Conservation (phyloP, 53 echinoderm and acorn worm species). For the Arbacia lixula region DNA sequence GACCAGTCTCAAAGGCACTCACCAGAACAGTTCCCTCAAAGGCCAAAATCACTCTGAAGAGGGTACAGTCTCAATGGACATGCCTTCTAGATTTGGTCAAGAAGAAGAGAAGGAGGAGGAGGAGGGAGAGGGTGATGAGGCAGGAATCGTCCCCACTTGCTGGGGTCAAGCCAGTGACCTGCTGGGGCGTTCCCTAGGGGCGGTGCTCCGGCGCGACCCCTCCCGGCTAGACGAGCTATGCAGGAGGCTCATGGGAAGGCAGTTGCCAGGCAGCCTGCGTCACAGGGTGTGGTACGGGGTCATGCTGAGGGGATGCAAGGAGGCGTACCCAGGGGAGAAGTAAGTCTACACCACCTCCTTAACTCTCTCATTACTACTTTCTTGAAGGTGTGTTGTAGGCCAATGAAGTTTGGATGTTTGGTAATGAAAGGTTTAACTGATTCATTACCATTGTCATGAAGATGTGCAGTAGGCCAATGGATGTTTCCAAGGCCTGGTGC, state of each 20-base stretch:
- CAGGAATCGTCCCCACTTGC: constrained; percentile 24
- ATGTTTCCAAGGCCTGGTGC: no score
- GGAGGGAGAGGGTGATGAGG: background rate
- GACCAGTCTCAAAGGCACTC: no score
- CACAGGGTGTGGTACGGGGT: constrained; percentile 73
- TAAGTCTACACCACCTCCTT: constrained; percentile 51
- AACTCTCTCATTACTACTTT: no score
- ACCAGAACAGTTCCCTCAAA: no score
- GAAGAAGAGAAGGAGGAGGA: background rate
- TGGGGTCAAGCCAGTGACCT: constrained; percentile 76
- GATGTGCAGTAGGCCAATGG: no score
- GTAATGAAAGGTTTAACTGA: background rate
- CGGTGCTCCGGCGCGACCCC: constrained; percentile 72
- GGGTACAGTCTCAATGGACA: no score
- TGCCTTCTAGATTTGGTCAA: no score
- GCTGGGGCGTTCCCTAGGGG: constrained; percentile 68
- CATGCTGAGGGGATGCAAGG: constrained; percentile 57
- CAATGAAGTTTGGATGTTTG: no score
- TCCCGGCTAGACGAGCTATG: constrained; percentile 66
- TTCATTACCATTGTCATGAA: no score
- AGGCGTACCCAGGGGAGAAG: constrained; percentile 50
- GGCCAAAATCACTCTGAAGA: no score
- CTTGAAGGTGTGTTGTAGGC: no score
- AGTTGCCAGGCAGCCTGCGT: constrained; percentile 71
- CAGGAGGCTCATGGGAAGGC: constrained; percentile 60